phyloP scores from a whole-genome alignment of 2,113 vertebrate genomes.

The Orcinus orca region DNA sequence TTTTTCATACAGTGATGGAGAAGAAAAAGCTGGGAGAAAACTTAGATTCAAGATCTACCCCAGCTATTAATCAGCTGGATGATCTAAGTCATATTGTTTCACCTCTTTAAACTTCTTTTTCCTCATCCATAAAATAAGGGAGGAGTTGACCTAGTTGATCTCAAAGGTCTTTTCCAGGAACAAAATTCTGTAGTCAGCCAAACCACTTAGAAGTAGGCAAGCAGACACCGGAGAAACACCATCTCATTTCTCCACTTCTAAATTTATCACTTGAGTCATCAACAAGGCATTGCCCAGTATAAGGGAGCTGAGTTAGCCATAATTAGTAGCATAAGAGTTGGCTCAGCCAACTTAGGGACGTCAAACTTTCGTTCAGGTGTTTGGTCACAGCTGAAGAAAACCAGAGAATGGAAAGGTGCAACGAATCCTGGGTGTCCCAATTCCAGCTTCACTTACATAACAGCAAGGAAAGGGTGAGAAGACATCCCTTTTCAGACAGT shows the following conservation, averaged over 20 bases:
- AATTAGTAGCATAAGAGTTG: constrained; percentile 49
- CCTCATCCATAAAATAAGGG: constrained; percentile 16
- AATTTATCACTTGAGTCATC: constrained; percentile 65
- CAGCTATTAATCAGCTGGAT: neutral
- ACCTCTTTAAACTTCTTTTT: neutral
- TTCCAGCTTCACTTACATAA: constrained; percentile 34
- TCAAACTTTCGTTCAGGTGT: constrained; percentile 37
- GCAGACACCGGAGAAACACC: constrained; percentile 52
- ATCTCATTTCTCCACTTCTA: constrained; percentile 67
- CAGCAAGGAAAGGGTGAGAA: neutral
- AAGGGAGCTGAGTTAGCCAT: constrained; percentile 67
- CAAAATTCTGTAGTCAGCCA: constrained; percentile 54
- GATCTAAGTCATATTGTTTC: neutral
- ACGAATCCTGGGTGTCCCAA: constrained; percentile 21
- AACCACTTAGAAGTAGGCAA: constrained; percentile 45
- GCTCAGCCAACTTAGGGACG: constrained; percentile 42
- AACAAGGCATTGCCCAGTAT: constrained; percentile 53
- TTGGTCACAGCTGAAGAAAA: constrained; percentile 27
- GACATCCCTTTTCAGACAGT: constrained; percentile 24
- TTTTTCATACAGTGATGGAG: neutral
- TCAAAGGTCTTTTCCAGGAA: constrained; percentile 57
- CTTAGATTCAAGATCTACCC: neutral
- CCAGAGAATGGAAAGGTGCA: neutral
- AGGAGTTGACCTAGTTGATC: constrained; percentile 61
- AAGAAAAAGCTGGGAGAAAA: neutral